Base-by-base conservation (phyloP, 2,888 invertebrate genomes). In the Xanthorhoe designata region DNA sequence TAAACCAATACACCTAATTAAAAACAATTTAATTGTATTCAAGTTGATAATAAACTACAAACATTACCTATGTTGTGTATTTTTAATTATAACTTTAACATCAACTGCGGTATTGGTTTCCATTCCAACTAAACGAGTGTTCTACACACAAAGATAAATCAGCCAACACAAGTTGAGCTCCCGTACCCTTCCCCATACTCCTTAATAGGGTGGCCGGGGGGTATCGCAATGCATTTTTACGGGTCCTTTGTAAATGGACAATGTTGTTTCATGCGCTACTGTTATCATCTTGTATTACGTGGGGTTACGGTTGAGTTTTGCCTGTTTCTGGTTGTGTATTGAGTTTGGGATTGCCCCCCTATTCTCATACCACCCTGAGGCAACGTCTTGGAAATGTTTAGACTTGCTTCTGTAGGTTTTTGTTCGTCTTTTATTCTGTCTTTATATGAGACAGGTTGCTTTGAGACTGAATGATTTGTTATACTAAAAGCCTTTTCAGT, bases 301-400 rank as follows among this genome's bases (percentile, higher is more conserved):
- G 0, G n/a, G 0, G 7, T 6, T 84, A 87, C 72, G 68, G 78
- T 80, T 70, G 19, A 63, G 61, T 78, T 75, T 86, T 0, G 64
- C 61, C 62, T 64, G 62, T 50, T 38, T 61, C 32, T 61, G 10
- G 47, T 17, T n/a, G 49, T 8, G 56, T 38, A 19, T 62, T 63
- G 61, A 32, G 65, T 70, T 56, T 56, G 76, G 75, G 76, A 76
- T 70, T 74, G 72, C 72, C 78, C 80, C 78, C 73, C 59, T 69
- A 63, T 70, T 65, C 81, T 62, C 80, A 72, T 64, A 68, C 74
- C 81, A 51, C 61, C 83, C 78, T 75, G 67, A 79, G 82, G 81
- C 89, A 84, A 77, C 87, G 89, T 91, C 91, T 91, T 91, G 90
- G 87, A 87, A 89, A 88, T 86, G 89, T 86, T 89, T 87, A 88